These are phyloP conservation scores for Oryzias celebensis DNA, from an alignment of 2,113 vertebrate genomes.

Conservation along the genomic window DNA sequence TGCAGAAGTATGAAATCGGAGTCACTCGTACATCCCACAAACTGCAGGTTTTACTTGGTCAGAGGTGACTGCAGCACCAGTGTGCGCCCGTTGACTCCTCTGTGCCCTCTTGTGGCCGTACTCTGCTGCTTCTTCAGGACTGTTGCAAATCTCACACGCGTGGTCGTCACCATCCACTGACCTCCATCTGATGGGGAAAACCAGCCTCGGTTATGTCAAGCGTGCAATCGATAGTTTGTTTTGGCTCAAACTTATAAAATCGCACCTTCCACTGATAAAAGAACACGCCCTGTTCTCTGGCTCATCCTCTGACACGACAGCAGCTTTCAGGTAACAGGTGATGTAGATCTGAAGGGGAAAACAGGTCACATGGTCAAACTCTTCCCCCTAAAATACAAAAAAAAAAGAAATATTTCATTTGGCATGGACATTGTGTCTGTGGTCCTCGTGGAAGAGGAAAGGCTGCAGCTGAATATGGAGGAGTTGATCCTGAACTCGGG, in stretches of 20 bases:
- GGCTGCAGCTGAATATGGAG: slow-evolving; percentile 44
- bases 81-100: slow-evolving; percentile 6
- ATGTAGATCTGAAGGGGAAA: slow-evolving; percentile 41
- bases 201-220: neutral
- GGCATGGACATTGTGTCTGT: slow-evolving; percentile 27
- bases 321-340: slow-evolving; percentile 40
- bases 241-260: neutral
- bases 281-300: slow-evolving; percentile 23
- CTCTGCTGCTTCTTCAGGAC: neutral
- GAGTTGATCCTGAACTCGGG: slow-evolving; percentile 20
- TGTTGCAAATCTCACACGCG: slow-evolving; percentile 29
- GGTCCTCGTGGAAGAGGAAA: slow-evolving; percentile 46
- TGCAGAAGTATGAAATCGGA: slow-evolving; percentile 21
- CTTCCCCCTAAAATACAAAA: neutral
- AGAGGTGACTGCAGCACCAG: neutral
- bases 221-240: neutral
- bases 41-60: neutral
- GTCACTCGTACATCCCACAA: neutral
- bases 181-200: slow-evolving; percentile 27
- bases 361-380: neutral
- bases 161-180: slow-evolving; percentile 37
- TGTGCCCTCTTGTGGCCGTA: slow-evolving; percentile 40
- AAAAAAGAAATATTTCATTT: neutral
- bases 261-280: slow-evolving; percentile 20
- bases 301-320: neutral